Conservation (phyloP, 2,888 invertebrate genomes). For the Chironomus tentans region DNA sequence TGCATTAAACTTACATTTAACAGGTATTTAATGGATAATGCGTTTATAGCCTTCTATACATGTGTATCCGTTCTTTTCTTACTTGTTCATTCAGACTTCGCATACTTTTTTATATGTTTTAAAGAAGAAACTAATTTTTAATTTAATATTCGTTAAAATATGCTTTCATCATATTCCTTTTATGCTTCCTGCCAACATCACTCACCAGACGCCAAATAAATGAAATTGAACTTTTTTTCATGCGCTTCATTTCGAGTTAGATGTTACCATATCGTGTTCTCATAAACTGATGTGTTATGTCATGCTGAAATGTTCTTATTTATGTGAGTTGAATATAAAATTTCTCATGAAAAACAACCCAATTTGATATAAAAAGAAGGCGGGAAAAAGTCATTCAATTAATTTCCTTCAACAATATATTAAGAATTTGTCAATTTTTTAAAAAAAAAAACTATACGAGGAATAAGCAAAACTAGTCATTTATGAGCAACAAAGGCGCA, state of each 20-base stretch:
- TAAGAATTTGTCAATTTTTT: background rate
- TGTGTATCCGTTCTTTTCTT: no score
- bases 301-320: background rate
- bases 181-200: slow-evolving; percentile 12
- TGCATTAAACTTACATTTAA: no score
- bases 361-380: background rate
- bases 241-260: background rate
- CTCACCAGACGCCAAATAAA: slow-evolving; percentile 9
- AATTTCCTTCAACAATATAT: background rate
- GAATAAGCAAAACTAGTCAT: no score
- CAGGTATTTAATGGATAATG: no score
- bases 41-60: no score
- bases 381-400: background rate
- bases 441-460: background rate
- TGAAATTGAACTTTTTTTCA: background rate
- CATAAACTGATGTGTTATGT: background rate
- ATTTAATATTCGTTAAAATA: slow-evolving; percentile 24
- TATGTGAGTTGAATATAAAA: background rate
- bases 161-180: slow-evolving; percentile 20
- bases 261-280: background rate
- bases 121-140: slow-evolving; percentile 5
- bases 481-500: no score
- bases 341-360: background rate
- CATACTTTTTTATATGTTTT: background rate
- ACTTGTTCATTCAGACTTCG: no score